Percentiles rank a stretch among this genome's conserved stretches.
phyloP scores from a whole-genome alignment of 2,888 invertebrate genomes.

The Hipparchia semele region DNA sequence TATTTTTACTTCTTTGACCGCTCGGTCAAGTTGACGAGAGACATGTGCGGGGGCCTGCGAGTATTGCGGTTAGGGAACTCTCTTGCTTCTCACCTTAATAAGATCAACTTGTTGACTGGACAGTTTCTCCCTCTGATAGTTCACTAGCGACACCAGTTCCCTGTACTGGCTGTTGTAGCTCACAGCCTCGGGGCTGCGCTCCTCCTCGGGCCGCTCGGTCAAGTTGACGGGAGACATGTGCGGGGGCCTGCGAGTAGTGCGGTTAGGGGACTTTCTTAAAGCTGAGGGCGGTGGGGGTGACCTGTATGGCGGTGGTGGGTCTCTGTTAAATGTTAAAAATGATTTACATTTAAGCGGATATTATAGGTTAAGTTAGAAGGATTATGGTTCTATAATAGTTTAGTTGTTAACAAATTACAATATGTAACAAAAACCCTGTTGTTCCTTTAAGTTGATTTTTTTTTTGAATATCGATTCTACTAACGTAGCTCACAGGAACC shows the following conservation, averaged over 20 bases:
- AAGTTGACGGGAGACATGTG: conserved; percentile 75
- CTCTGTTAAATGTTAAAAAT: conserved; percentile 54
- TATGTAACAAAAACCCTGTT: no score
- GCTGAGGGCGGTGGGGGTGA: conserved; percentile 76
- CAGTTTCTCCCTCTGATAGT: conserved; percentile 95
- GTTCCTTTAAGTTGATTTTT: no score
- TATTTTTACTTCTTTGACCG: no score
- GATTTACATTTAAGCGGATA: conserved; percentile 15
- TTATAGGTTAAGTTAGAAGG: background rate
- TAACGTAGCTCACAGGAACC: no score
- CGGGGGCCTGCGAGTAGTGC: conserved; percentile 59
- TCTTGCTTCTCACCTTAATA: conserved; percentile 89
- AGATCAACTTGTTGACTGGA: conserved; percentile 95
- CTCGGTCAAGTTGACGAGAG: no score
- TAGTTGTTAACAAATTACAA: no score
- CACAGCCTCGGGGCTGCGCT: conserved; percentile 82
- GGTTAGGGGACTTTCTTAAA: conserved; percentile 69
- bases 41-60: no score
- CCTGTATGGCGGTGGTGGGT: conserved; percentile 78
- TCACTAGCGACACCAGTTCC: conserved; percentile 93
- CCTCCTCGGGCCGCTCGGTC: conserved; percentile 54
- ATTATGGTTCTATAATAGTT: background rate
- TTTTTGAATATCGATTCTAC: no score
- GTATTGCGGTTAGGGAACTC: no score
- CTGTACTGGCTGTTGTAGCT: conserved; percentile 89